Evolutionary conservation across 1,140 invertebrate species (phyloP).

Genomic region (Drosophila ogumai): DNA sequence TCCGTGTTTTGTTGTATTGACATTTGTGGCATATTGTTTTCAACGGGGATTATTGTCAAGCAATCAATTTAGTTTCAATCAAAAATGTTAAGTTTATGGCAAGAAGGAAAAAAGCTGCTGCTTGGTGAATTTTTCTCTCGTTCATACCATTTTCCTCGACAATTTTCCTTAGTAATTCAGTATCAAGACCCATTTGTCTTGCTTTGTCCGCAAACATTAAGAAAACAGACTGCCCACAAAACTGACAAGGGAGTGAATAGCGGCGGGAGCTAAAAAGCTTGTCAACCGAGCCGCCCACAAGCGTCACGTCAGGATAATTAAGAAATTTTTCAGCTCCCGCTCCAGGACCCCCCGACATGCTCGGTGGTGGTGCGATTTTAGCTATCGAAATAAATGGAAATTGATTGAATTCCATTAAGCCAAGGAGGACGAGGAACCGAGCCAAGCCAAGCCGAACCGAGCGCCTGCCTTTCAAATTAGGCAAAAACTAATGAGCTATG

Average conservation of each 20-base stretch:
- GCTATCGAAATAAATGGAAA: slow-evolving; percentile 84
- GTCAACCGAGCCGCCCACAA: slow-evolving; percentile 54
- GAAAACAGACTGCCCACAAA: slow-evolving; percentile 49
- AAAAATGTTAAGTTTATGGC: slow-evolving; percentile 10
- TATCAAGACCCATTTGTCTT: slow-evolving; percentile 65
- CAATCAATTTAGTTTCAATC: not conserved
- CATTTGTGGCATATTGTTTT: slow-evolving; percentile 68
- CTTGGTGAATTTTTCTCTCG: not conserved
- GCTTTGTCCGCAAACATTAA: slow-evolving; percentile 64
- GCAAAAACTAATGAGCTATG: slow-evolving; percentile 78
- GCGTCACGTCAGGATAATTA: slow-evolving; percentile 79
- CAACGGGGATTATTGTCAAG: slow-evolving; percentile 24
- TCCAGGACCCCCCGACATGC: slow-evolving; percentile 20
- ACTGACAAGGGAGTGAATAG: slow-evolving; percentile 16
- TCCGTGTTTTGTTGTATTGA: slow-evolving; percentile 49
- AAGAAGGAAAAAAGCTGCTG: not conserved
- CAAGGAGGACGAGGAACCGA: slow-evolving; percentile 3
- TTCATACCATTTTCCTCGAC: slow-evolving; percentile 16
- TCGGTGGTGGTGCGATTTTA: slow-evolving; percentile 58
- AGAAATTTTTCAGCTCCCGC: slow-evolving; percentile 78
- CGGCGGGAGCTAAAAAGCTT: slow-evolving; percentile 45
- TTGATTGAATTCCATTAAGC: slow-evolving; percentile 84
- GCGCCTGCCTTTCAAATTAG: slow-evolving; percentile 72
- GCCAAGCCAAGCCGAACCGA: slow-evolving; percentile 4
- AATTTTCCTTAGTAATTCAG: slow-evolving; percentile 12